Conservation (phyloP, 2,888 invertebrate genomes). For the Chrysolina americana region DNA sequence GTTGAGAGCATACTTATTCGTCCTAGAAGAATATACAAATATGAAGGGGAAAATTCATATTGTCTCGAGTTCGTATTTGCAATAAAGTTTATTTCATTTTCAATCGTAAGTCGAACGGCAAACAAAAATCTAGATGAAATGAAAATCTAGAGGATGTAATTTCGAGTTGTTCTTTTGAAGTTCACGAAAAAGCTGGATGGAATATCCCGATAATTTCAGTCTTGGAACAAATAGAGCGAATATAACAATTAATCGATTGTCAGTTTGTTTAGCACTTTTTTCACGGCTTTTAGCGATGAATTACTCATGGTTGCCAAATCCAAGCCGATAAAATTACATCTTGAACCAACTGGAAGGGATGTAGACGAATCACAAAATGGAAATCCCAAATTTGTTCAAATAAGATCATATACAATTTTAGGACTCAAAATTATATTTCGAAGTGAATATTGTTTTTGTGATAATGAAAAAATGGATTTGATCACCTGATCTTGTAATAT, state of each 20-base stretch:
- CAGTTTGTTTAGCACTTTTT: slow-evolving; percentile 28
- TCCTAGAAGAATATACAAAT: slow-evolving; percentile 7
- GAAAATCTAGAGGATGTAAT: slow-evolving; percentile 41
- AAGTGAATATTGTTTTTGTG: no score
- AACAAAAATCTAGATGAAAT: slow-evolving; percentile 42
- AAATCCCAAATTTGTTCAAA: neutral
- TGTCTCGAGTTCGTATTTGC: slow-evolving; percentile 29
- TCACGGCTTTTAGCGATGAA: slow-evolving; percentile 14
- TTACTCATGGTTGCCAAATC: slow-evolving; percentile 34
- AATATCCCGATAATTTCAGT: slow-evolving; percentile 40
- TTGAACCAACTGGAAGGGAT: slow-evolving; percentile 35
- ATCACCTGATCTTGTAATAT: no score
- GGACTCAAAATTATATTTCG: no score
- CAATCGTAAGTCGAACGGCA: slow-evolving; percentile 40
- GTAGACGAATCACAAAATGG: slow-evolving; percentile 20
- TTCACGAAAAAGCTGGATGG: slow-evolving; percentile 35
- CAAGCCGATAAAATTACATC: slow-evolving; percentile 33
- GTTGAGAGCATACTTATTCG: neutral
- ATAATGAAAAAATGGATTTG: no score
- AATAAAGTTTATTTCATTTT: slow-evolving; percentile 35
- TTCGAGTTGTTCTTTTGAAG: slow-evolving; percentile 43
- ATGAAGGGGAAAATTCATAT: slow-evolving; percentile 19
- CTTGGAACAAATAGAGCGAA: slow-evolving; percentile 41
- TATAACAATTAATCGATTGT: slow-evolving; percentile 39
- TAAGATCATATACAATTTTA: no score